phyloP scores from a whole-genome alignment of 2,888 invertebrate species.

The Catocala fraxini region DNA sequence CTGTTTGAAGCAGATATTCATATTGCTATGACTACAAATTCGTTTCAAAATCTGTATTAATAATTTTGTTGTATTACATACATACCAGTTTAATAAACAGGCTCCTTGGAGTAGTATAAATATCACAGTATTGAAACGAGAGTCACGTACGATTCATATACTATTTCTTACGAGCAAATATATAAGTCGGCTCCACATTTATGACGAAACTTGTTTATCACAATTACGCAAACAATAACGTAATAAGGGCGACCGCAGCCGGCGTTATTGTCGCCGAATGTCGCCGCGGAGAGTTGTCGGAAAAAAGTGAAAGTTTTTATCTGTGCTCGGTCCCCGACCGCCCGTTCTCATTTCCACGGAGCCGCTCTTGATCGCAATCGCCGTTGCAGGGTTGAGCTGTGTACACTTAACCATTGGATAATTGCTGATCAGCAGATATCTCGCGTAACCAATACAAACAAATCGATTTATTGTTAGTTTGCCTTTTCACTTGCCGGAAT shows the following conservation, averaged over 20 bases:
- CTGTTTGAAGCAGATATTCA: slow-evolving; percentile 26
- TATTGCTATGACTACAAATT: slow-evolving; percentile 10
- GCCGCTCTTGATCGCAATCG: slow-evolving; percentile 80
- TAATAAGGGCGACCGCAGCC: slow-evolving; percentile 76
- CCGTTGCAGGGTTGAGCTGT: slow-evolving; percentile 65
- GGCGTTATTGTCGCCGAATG: slow-evolving; percentile 77
- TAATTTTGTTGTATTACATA: not conserved
- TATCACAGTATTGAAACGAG: slow-evolving; percentile 20
- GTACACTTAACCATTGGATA: slow-evolving; percentile 58
- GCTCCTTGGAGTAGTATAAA: not conserved
- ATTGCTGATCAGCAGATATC: slow-evolving; percentile 63
- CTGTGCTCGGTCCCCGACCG: slow-evolving; percentile 75
- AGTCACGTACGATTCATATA: slow-evolving; percentile 18
- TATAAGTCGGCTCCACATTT: slow-evolving; percentile 50
- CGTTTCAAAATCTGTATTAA: not conserved
- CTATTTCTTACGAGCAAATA: slow-evolving; percentile 34
- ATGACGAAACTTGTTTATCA: slow-evolving; percentile 71
- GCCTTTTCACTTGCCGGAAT: slow-evolving; percentile 5
- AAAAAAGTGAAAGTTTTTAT: slow-evolving; percentile 87
- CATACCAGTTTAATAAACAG: not conserved
- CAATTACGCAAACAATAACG: slow-evolving; percentile 77
- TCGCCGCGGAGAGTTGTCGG: slow-evolving; percentile 77
- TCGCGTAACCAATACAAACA: slow-evolving; percentile 33
- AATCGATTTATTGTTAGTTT: slow-evolving; percentile 42
- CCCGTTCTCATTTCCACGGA: slow-evolving; percentile 80